Conservation (phyloP, 2,797 vertebrate species). For the Characodon lateralis region DNA sequence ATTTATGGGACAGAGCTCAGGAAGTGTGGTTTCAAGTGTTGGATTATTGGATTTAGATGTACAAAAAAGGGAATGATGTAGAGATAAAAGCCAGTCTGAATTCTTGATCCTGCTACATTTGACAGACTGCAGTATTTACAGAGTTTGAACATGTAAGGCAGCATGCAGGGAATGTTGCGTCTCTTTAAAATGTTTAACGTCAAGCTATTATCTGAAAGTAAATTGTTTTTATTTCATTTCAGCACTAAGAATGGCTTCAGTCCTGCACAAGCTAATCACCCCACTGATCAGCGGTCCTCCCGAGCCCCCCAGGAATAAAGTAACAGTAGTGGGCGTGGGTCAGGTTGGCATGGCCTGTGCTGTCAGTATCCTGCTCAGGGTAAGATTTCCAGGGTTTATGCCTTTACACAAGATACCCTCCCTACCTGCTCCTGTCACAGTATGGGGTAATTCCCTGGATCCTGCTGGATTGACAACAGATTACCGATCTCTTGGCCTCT, state of each 20-base stretch:
- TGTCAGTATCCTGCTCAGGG: conserved; percentile 81
- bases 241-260: conserved; percentile 83
- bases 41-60: conserved; percentile 10
- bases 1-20: conserved; percentile 13
- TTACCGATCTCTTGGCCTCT: conserved; percentile 56
- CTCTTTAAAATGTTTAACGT: neutral
- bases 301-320: conserved; percentile 78
- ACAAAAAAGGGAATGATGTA: conserved; percentile 18
- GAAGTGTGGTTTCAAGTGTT: conserved; percentile 3
- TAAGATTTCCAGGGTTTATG: conserved; percentile 60
- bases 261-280: conserved; percentile 87
- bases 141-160: conserved; percentile 25
- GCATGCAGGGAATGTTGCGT: conserved; percentile 5
- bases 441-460: conserved; percentile 46
- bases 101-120: conserved; percentile 24
- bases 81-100: conserved; percentile 21
- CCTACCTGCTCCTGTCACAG: conserved; percentile 26
- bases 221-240: neutral
- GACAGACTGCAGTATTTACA: conserved; percentile 52
- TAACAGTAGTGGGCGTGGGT: conserved; percentile 84
- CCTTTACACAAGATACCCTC: conserved; percentile 26
- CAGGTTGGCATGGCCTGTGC: conserved; percentile 87
- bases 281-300: conserved; percentile 63
- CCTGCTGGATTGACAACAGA: conserved; percentile 43
- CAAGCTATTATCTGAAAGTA: neutral